Evolutionary conservation across 2,113 vertebrate species (phyloP).

Genomic region (Micronisus gabar): DNA sequence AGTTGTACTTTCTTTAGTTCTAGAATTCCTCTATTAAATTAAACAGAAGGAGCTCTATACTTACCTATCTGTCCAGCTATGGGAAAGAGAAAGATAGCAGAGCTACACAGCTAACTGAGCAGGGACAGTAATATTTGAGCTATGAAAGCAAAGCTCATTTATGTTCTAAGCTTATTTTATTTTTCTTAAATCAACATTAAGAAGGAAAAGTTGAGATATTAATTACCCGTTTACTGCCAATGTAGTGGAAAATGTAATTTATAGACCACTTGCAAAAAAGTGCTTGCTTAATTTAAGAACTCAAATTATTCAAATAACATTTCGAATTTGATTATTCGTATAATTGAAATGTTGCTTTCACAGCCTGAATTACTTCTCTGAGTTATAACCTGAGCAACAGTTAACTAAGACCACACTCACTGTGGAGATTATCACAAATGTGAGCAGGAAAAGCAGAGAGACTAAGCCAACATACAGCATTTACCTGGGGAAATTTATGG

Average conservation of each 20-base stretch:
- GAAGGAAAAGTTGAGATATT: slow-evolving; percentile 91
- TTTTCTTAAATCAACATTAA: slow-evolving; percentile 86
- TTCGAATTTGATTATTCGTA: slow-evolving; percentile 89
- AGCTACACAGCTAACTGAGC: slow-evolving; percentile 13
- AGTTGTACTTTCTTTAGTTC: neutral
- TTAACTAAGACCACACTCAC: slow-evolving; percentile 69
- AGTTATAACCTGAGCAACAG: slow-evolving; percentile 68
- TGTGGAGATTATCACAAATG: neutral
- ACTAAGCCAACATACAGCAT: neutral
- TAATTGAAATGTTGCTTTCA: slow-evolving; percentile 80
- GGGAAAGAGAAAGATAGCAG: neutral
- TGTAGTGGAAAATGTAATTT: slow-evolving; percentile 99
- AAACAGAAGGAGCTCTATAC: neutral
- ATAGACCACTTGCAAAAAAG: slow-evolving; percentile 84
- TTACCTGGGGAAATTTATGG: slow-evolving; percentile 27
- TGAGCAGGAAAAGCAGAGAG: neutral
- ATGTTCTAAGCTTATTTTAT: slow-evolving; percentile 75
- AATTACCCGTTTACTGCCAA: slow-evolving; percentile 96
- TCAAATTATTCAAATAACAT: slow-evolving; percentile 91
- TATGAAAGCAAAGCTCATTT: slow-evolving; percentile 67
- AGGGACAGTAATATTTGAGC: slow-evolving; percentile 49
- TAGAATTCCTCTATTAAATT: neutral
- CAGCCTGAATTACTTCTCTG: slow-evolving; percentile 69
- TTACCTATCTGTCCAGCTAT: neutral
- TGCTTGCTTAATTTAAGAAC: slow-evolving; percentile 88